Percentiles rank a stretch among this genome's conserved stretches.
Evolutionary conservation across 2,888 invertebrate genomes (phyloP).

Genomic region (Thymelicus lineola): DNA sequence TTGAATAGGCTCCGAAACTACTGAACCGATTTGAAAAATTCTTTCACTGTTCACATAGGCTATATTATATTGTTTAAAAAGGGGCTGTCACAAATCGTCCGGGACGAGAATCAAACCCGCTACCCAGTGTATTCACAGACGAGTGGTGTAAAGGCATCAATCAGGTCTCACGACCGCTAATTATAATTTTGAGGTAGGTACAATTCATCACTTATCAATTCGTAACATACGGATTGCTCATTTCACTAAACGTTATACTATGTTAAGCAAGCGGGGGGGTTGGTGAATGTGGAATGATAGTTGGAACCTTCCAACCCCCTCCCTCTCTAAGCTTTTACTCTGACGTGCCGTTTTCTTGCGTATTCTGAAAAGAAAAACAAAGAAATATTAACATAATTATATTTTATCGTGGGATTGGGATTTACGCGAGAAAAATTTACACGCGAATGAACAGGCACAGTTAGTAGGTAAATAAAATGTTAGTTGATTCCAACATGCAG

Average conservation of each 20-base stretch:
- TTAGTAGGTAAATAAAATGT: too few species aligned
- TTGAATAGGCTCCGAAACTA: too few species aligned
- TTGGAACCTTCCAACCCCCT: conserved; percentile 10
- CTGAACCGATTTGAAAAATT: too few species aligned
- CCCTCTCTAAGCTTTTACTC: conserved; percentile 23
- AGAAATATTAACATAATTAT: too few species aligned
- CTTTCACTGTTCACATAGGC: too few species aligned
- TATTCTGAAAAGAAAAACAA: conserved; percentile 13
- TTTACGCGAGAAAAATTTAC: too few species aligned
- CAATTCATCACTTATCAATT: conserved; percentile 40
- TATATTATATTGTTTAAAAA: too few species aligned
- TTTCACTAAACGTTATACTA: conserved; percentile 40
- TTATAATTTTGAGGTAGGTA: conserved; percentile 51
- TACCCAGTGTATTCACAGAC: background rate
- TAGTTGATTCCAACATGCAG: too few species aligned
- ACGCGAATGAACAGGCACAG: too few species aligned
- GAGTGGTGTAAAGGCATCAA: conserved; percentile 24
- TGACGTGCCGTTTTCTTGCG: conserved; percentile 31
- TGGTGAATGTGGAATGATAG: conserved; percentile 13
- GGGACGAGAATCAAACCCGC: background rate
- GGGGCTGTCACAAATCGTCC: too few species aligned
- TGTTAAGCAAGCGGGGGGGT: conserved; percentile 21
- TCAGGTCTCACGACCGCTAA: conserved; percentile 25
- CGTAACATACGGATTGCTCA: conserved; percentile 36
- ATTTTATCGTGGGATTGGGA: too few species aligned